Percentiles rank a stretch among this genome's conserved stretches.
These are phyloP conservation scores for Ceratosolen fusciceps DNA, from an alignment of 1,140 invertebrate genomes.

Conservation along the genomic window DNA sequence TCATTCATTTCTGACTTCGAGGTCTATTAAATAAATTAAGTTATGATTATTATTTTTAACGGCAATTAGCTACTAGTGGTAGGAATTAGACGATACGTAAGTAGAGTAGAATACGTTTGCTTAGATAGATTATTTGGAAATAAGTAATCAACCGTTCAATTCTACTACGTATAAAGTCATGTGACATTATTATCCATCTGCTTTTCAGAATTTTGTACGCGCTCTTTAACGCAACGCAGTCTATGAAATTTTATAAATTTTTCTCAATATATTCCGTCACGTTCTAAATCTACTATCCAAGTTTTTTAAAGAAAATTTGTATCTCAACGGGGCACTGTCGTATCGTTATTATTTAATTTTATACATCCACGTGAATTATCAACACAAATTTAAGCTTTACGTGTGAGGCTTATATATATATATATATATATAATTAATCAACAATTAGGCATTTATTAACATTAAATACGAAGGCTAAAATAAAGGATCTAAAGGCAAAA, in stretches of 20 bases:
- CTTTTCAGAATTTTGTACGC: slow-evolving; percentile 14
- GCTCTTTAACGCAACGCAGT: neutral
- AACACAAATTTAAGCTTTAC: neutral
- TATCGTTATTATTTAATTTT: too few species aligned
- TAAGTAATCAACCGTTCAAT: neutral
- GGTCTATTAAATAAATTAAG: neutral
- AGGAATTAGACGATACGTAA: neutral
- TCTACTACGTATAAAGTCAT: neutral
- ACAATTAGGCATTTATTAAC: neutral
- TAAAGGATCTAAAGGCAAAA: neutral
- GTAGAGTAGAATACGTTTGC: neutral
- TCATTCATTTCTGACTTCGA: neutral
- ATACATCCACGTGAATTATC: too few species aligned
- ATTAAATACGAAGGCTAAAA: neutral
- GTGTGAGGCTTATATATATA: neutral
- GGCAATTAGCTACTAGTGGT: neutral
- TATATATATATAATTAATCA: too few species aligned
- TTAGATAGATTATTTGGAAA: neutral
- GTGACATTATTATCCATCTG: neutral
- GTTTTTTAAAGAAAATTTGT: neutral
- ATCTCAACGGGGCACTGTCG: neutral
- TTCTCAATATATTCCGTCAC: slow-evolving; percentile 1
- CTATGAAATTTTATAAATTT: slow-evolving; percentile 23
- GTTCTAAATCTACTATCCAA: neutral
- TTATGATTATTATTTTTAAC: neutral